phyloP scores from a whole-genome alignment of 1,140 invertebrate species.

The Caenorhabditis remanei region DNA sequence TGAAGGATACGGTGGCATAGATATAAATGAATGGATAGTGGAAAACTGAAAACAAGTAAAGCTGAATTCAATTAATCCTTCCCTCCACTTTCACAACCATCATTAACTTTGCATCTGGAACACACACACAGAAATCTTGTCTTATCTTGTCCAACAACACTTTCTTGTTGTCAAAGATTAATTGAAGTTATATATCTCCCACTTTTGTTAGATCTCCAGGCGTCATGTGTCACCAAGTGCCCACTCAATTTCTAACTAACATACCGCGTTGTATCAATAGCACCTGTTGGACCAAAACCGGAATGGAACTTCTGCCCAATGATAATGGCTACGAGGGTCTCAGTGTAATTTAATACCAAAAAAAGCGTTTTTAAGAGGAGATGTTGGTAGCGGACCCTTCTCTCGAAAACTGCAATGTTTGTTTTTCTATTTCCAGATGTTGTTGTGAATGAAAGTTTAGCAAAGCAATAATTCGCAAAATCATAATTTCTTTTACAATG shows the following conservation, averaged over 20 bases:
- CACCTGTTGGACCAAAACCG: constrained; percentile 5
- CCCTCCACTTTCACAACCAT: neutral
- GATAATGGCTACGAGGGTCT: neutral
- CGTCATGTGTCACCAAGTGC: constrained; percentile 43
- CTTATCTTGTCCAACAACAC: constrained; percentile 1
- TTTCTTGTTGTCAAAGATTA: constrained; percentile 47
- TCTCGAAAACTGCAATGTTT: neutral
- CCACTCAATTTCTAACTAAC: constrained; percentile 12
- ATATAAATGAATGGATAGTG: neutral
- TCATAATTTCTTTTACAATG: constrained; percentile 2
- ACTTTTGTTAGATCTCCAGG: neutral
- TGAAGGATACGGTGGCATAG: constrained; percentile 25
- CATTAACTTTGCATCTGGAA: constrained; percentile 31
- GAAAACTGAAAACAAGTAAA: neutral
- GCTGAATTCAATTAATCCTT: neutral
- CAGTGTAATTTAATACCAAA: neutral
- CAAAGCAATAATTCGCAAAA: neutral
- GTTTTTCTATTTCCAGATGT: neutral
- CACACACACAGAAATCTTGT: neutral
- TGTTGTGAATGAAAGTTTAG: neutral
- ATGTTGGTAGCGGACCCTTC: too few species aligned
- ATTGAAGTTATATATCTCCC: constrained; percentile 49
- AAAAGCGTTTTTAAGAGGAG: neutral
- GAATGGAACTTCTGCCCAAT: neutral
- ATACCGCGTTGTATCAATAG: constrained; percentile 7